Base-by-base conservation (phyloP, 2,888 invertebrate genomes). In the Cheilosia scutellata region DNA sequence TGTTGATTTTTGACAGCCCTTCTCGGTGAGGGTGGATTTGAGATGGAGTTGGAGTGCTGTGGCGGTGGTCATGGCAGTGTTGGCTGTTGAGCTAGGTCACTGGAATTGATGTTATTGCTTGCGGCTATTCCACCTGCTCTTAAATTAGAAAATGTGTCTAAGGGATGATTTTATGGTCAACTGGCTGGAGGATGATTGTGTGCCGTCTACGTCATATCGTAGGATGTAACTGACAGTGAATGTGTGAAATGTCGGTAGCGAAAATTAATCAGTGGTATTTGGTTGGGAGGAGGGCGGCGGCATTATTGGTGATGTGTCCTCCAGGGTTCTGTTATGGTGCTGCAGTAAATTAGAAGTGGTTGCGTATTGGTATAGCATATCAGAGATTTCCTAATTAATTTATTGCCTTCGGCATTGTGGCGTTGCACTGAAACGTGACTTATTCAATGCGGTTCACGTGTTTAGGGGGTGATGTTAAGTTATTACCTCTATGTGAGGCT, bases 51-150 rank as follows among this genome's bases (percentile, higher is more conserved):
- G 25, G 42, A 11, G 37, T 37, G 11, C 37, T 16, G 16, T 47
- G 9, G 47, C 16, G 57, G n/a, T 71, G 60, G 55, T 37, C 47
- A 9, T 40, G 40, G 16, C 44, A 5, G 40, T 53, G 42, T 44
- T 40, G 44, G 58, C 47, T 49, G 58, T 51, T 66, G 53, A 47
- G 63, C 77, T 60, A 65, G 71, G 82, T 71, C 70, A 55, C 51
- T 78, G 71, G 65, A 78, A 72, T 75, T 84, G 75, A 71, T 80
- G 83, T 68, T 72, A 68, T 79, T 66, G 80, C 71, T 51, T 80
- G 76, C 75, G 80, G 80, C 60, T 62, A 53, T 76, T 71, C 60
- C 80, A 86, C 80, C 84, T 86, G 84, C 80, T 86, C 60, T 55
- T 70, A 75, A 70, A 70, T 79, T 79, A 70, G 79, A 79, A 75